Base-by-base conservation (phyloP, 1,140 invertebrate genomes). In the Carposina sasakii region DNA sequence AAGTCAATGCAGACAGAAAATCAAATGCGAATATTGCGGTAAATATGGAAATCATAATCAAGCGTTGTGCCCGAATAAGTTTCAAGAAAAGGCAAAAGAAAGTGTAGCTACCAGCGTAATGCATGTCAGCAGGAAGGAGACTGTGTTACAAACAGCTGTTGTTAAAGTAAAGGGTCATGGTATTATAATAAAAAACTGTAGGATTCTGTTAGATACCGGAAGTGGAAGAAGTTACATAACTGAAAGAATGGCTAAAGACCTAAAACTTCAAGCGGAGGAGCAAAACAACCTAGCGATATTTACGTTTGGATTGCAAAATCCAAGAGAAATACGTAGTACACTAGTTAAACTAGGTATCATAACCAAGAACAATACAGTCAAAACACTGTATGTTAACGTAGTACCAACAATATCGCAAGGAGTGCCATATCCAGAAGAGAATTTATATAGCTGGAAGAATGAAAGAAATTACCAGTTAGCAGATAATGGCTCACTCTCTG, bases 121-220 rank as follows among this genome's bases (percentile, higher is more conserved):
- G n/a, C 0, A 41, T 6, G 22, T 9, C 12, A 3, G 19, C 1
- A n/a, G n/a, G n/a, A n/a, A n/a, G 17, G 8, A 4, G 31, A 49
- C 47, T 1, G 9, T 49, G 2, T 23, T 49, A 19, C 24, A 40
- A 31, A 49, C 47, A 21, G 47, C 47, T 17, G 28, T 48, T 2
- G 46, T 24, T 1, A 13, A 1, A 40, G 20, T 48, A 8, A 48
- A 10, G 9, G 16, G 13, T 24, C 19, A 21, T 10, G 20, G 13
- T 5, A 24, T 15, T 9, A 12, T 28, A 17, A 6, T 10, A 6
- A 20, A 39, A 36, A n/a, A n/a, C n/a, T 48, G 33, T 26, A 8
- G 48, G 8, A 3, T 37, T 12, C 19, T 50, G 5, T 21, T 50
- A 15, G 37, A 50, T 20, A 1, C 16, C 2, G 39, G 48, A 2